These are phyloP conservation scores for Synanthedon andrenaeformis DNA, from an alignment of 2,888 invertebrate species.

Conservation along the genomic window DNA sequence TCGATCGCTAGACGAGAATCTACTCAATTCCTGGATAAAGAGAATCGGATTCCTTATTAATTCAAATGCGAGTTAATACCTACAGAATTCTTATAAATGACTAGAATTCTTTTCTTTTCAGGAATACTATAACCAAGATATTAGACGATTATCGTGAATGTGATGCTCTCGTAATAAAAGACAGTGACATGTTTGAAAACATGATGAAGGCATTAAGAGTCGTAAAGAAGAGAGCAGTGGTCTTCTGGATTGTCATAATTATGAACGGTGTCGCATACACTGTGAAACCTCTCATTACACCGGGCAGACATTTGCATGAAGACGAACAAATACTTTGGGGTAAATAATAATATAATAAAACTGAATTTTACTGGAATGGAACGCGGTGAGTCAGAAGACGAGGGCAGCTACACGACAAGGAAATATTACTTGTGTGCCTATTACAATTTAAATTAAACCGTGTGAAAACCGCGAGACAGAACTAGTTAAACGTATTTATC, in stretches of 20 bases:
- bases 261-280: constrained; percentile 8
- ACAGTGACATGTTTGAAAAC: constrained; percentile 15
- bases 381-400: no score
- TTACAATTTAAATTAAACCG: no score
- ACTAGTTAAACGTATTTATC: no score
- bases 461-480: no score
- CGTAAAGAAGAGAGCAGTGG: constrained; percentile 11
- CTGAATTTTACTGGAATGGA: no score
- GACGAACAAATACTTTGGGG: constrained; percentile 4
- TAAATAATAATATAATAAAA: background rate
- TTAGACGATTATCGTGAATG: constrained; percentile 14
- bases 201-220: constrained; percentile 9
- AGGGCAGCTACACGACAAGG: no score
- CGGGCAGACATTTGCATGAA: constrained; percentile 7
- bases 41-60: no score
- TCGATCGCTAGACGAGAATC: no score
- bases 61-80: no score
- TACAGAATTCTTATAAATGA: no score
- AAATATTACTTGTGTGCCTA: no score
- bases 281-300: constrained; percentile 7
- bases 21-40: no score
- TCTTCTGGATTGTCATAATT: constrained; percentile 10
- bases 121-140: constrained; percentile 13
- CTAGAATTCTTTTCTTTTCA: constrained; percentile 7
- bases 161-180: constrained; percentile 12